Base-by-base conservation (phyloP, 2,888 invertebrate genomes). In the Rhodophaea formosa region DNA sequence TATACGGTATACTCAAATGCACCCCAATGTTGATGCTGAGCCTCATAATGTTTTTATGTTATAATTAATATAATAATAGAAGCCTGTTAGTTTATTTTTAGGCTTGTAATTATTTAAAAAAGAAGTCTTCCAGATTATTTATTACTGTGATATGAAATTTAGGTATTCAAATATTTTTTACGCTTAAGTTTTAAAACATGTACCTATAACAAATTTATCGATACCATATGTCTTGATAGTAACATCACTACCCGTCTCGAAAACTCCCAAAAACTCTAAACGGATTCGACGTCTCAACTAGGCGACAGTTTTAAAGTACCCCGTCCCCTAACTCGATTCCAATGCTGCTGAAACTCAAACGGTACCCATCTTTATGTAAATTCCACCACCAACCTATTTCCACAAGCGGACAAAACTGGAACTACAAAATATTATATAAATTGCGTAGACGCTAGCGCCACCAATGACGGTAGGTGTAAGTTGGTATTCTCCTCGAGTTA, bases 231-330 rank as follows among this genome's bases (percentile, higher is more conserved):
- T 15, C 39, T 14, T 29, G 7, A 32, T 15, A 46, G 32, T 8
- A 35, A 14, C 74, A 64, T 65, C 72, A 47, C 71, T 77, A 70
- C 46, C 47, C 57, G 45, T 69, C 73, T 74, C 69, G 69, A 65
- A 62, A 81, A 80, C 73, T 77, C 75, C 78, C 79, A 72, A 83
- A 86, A 88, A 86, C 82, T 86, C 75, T 88, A 89, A 90, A 86
- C 86, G 85, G 84, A 87, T 88, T 87, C 86, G 86, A 83, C 84
- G 80, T 88, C 84, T 86, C 85, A 84, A 87, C 88, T 86, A 82
- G 86, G 88, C 85, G 90, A 87, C 90, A 91, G 88, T 91, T 90
- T 87, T 86, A 88, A 89, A 90, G 87, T 89, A 84, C 82, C 79
- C 71, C 72, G 69, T 74, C 76, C 79, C 79, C 77, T 89, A 91